Base-by-base conservation (phyloP, 2,797 vertebrate genomes). In the Micromesistius poutassou region DNA sequence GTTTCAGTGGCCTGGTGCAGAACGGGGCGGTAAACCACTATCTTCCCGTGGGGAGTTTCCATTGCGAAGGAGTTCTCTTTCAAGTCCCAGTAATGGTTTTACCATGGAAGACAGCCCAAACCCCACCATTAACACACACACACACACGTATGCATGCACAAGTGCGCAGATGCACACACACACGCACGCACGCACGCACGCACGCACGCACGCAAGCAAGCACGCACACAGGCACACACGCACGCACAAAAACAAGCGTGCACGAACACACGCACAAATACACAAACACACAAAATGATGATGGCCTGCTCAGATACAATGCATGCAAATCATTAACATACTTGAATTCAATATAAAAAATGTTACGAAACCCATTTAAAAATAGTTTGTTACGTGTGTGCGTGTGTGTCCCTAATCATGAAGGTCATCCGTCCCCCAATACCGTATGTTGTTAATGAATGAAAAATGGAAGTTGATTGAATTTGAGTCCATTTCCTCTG, bases 41-140 rank as follows among this genome's bases (percentile, higher is more conserved):
- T 88, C 85, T 87, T 90, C 88, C 88, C 89, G 81, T 87, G 76
- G 81, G 80, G 79, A 85, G 71, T 85, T 90, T 90, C 85, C 81
- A 82, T 77, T 82, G 76, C 75, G 1, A 81, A 68, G 82, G 74
- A 30, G 73, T 76, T 81, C 66, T 82, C 87, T 90, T 87, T 91
- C 73, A 87, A 82, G 89, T 88, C 74, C 35, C 66, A 80, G 74
- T 33, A 75, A 38, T 38, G 50, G 50, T 76, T 70, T 30, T 31
- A 31, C 79, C 68, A 79, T 83, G 78, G 62, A 75, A 74, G 62
- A 68, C 30, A 10, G 25, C 16, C 62, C 35, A 35, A 30, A 16
- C 16, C 35, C 9, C 35, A 38, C 62, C 19, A 16, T 33, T 36
- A 46, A 77, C 75, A 71, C 68, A 77, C 76, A 35, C 76, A 77